Evolutionary conservation across 2,888 invertebrate genomes (phyloP).

Genomic region (Thereva unica): DNA sequence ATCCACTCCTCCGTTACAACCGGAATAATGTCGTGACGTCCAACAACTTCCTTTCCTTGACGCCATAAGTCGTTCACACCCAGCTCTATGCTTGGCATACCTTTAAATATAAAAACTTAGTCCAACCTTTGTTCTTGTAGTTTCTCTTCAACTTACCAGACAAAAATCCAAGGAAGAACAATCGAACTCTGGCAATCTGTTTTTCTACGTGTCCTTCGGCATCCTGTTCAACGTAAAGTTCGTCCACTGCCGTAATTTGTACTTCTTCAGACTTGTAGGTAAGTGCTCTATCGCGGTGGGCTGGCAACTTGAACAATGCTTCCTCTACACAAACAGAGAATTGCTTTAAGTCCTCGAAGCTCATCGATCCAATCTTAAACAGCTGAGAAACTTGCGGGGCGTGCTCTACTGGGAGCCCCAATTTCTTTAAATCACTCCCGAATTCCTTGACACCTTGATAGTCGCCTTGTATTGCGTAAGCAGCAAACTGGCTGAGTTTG

Average conservation of each 20-base stretch:
- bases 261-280: constrained; percentile 96
- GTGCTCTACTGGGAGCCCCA: constrained; percentile 95
- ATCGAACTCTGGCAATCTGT: constrained; percentile 91
- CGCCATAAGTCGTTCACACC: constrained; percentile 96
- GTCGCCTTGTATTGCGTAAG: constrained; percentile 91
- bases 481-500: constrained; percentile 90
- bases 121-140: neutral
- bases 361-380: constrained; percentile 91
- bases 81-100: constrained; percentile 95
- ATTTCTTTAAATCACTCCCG: constrained; percentile 87
- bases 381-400: constrained; percentile 95
- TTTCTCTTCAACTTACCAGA: constrained; percentile 65
- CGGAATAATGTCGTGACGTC: constrained; percentile 98
- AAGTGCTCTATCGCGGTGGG: constrained; percentile 85
- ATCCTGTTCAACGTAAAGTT: constrained; percentile 87
- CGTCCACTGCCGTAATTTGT: constrained; percentile 91
- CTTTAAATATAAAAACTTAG: constrained; percentile 54
- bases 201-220: constrained; percentile 80
- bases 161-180: constrained; percentile 95
- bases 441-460: constrained; percentile 93
- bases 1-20: constrained; percentile 99
- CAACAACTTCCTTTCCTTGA: constrained; percentile 99
- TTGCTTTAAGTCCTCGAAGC: constrained; percentile 86
- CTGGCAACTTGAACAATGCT: constrained; percentile 81
- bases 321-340: constrained; percentile 93